Evolutionary conservation across 2,113 vertebrate species (phyloP).

Genomic region (Ahaetulla prasina): DNA sequence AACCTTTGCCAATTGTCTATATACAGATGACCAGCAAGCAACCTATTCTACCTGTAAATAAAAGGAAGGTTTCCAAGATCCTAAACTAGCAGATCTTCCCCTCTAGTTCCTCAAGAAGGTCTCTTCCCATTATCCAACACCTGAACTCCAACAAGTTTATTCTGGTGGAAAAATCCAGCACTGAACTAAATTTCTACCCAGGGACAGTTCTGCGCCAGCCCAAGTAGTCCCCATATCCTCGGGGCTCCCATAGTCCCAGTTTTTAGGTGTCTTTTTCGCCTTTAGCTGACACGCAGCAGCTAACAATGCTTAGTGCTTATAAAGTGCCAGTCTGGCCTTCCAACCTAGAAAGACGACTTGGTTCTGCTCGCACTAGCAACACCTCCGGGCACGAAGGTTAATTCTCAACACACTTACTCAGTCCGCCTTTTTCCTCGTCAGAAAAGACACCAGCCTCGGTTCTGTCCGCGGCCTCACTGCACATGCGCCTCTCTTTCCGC

Average conservation of each 20-base stretch:
- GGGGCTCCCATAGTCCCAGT: neutral
- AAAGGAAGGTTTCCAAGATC: neutral
- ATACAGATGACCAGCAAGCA: neutral
- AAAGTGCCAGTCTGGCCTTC: neutral
- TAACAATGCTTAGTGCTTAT: neutral
- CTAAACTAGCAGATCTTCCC: neutral
- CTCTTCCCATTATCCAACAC: neutral
- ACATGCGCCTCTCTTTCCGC: neutral
- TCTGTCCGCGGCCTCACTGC: neutral
- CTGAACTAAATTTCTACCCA: neutral
- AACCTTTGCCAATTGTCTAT: neutral
- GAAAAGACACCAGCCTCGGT: neutral
- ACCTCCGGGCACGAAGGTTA: neutral
- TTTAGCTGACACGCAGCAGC: neutral
- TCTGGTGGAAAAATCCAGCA: neutral
- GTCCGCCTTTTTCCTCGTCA: neutral
- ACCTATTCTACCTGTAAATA: neutral
- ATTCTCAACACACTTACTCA: no score
- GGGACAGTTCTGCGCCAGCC: neutral
- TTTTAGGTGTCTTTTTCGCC: rapidly evolving
- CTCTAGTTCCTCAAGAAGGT: no score
- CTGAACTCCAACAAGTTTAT: neutral
- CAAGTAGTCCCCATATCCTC: neutral
- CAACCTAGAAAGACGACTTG: neutral
- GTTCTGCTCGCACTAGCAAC: neutral